Evolutionary conservation across 2,888 invertebrate genomes (phyloP), one percentile per base, ranked within the genome.

Genomic region (Halocaridina rubra): DNA sequence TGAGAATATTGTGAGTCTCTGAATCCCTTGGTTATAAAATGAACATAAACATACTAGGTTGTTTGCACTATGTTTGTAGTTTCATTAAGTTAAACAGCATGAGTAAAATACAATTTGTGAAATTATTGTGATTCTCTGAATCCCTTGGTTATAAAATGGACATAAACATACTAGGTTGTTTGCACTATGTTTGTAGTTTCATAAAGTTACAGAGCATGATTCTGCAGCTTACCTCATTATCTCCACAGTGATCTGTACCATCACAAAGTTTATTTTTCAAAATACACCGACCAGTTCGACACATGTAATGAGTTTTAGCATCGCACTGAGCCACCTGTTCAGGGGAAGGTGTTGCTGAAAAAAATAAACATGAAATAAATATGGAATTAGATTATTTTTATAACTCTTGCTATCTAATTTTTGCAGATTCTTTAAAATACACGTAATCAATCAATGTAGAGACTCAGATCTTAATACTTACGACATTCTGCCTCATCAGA

Each of bases 221-320:
- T 19, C n/a, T n/a, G n/a, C n/a, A n/a, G n/a, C n/a, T n/a, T 71
- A 86, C 86, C 82, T 96, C 95, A 91, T 95, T 95, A 90, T 95
- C 94, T n/a, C 96, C 95, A 90, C 98, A 98, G 91, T 98, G 97
- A 80, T 94, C 95, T 85, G 93, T 93, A 89, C 94, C 94, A 91
- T 98, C 95, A 91, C 98, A 98, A 3, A 97, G 95, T 90, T 94
- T 94, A 1, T 93, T 92, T 32, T 95, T 91, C 0, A 95, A 93
- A 89, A 98, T 96, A 91, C 98, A 98, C 90, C 94, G 94, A 13
- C 95, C 95, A 2, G 93, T 95, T 29, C 90, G 90, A 67, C 90
- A 90, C 91, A 96, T 95, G 90, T 97, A 97, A 89, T 97, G 94
- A 8, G 94, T 96, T 89, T 93, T 93, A 84, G 93, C 93, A 91